A percentile compares a stretch with the other conserved stretches of the same genome.
Evolutionary conservation across 2,113 vertebrate genomes (phyloP).

Genomic region (Pelusios castaneus): DNA sequence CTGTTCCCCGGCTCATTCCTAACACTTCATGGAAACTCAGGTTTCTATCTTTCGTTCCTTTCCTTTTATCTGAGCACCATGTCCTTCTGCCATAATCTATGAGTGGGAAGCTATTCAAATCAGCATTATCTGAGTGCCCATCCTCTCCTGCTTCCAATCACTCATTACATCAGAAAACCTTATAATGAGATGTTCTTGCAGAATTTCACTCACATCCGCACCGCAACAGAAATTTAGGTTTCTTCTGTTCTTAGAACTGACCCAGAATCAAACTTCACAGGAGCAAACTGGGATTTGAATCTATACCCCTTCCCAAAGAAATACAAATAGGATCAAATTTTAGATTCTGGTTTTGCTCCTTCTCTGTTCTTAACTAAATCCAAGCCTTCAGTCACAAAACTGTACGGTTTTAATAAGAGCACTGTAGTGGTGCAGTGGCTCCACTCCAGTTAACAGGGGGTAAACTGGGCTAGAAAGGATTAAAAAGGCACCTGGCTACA

Average conservation of each 20-base stretch:
- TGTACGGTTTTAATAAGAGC: conserved; percentile 28
- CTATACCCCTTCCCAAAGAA: conserved; percentile 14
- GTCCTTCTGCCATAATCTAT: not conserved
- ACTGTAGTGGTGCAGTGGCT: too few relatives aligned
- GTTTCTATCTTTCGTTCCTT: conserved; percentile 8
- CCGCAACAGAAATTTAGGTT: conserved; percentile 17
- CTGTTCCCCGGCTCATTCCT: not conserved
- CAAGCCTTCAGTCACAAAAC: conserved; percentile 1
- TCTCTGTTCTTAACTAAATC: conserved; percentile 48
- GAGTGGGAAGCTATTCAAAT: conserved; percentile 3
- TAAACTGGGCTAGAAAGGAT: too few relatives aligned
- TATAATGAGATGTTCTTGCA: conserved; percentile 11
- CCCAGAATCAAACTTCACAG: conserved; percentile 35
- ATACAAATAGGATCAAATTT: conserved; percentile 50
- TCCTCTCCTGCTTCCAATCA: conserved; percentile 29
- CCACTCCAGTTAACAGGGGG: too few relatives aligned
- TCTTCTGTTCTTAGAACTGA: not conserved
- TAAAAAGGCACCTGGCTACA: too few relatives aligned
- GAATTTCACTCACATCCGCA: conserved; percentile 43
- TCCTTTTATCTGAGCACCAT: not conserved
- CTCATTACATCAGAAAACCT: conserved; percentile 49
- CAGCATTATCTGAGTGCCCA: not conserved
- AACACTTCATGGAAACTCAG: not conserved
- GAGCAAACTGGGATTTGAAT: conserved; percentile 43
- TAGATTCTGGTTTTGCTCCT: conserved; percentile 25